phyloP scores from a whole-genome alignment of 2,888 invertebrate species.

The Arenicola marina region DNA sequence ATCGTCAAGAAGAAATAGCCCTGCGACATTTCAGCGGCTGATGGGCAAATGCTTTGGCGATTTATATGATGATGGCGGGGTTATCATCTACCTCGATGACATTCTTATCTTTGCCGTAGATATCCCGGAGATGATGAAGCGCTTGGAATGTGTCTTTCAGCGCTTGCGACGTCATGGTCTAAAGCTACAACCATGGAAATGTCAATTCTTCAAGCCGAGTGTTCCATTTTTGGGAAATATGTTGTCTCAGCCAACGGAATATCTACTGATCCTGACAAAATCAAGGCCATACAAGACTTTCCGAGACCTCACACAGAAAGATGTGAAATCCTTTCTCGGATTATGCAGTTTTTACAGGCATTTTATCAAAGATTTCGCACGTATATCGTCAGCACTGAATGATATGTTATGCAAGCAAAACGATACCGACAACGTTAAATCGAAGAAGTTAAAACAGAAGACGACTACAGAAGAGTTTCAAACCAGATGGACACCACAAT shows the following conservation, averaged over 20 bases:
- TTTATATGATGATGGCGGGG: neutral
- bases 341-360: neutral
- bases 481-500: neutral
- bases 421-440: neutral
- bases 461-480: too few relatives aligned
- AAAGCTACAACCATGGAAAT: neutral
- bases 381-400: neutral
- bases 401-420: too few relatives aligned
- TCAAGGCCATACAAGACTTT: neutral
- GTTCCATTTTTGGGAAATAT: neutral
- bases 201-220: neutral
- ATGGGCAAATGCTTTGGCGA: conserved; percentile 1
- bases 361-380: neutral
- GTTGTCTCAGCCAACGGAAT: neutral
- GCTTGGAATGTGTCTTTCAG: neutral
- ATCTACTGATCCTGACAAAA: neutral
- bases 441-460: neutral
- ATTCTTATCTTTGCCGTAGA: neutral
- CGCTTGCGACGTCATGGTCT: neutral
- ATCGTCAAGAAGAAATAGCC: neutral
- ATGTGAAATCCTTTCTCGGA: neutral
- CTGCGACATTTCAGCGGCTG: neutral
- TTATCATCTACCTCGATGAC: neutral
- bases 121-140: neutral
- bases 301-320: neutral